Evolutionary conservation across 2,113 vertebrate species (phyloP).

Genomic region (Atlantisia rogersi): DNA sequence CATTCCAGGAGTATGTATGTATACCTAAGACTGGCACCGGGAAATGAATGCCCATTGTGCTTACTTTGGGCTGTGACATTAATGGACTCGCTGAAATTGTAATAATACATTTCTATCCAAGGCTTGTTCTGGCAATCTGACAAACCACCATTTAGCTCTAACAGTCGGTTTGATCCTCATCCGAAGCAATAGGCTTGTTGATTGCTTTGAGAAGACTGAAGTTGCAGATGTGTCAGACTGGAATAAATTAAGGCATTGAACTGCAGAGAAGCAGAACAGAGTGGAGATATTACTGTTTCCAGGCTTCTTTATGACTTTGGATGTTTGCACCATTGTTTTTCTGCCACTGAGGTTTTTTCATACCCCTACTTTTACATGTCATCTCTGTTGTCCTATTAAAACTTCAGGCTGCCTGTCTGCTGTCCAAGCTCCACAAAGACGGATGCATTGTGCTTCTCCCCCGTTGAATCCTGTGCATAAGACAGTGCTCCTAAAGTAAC

Average conservation of each 20-base stretch:
- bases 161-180: not conserved
- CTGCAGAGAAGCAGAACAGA: not conserved
- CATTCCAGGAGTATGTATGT: accelerated
- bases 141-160: not conserved
- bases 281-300: not conserved
- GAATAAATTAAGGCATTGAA: not conserved
- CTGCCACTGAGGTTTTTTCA: not conserved
- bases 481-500: not conserved
- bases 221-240: not conserved
- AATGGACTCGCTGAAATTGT: not conserved
- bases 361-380: not conserved
- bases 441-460: not conserved
- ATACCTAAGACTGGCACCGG: not conserved
- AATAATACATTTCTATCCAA: not conserved
- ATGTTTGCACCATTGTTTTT: not conserved
- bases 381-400: not conserved
- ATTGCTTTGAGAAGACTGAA: not conserved
- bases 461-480: not conserved
- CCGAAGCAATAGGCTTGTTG: not conserved
- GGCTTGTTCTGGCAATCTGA: not conserved
- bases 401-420: not conserved
- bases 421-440: not conserved
- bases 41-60: not conserved
- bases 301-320: not conserved
- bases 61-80: not conserved